These are phyloP conservation scores for Cuniculus paca DNA, from an alignment of 2,797 vertebrate species.

Conservation along the genomic window DNA sequence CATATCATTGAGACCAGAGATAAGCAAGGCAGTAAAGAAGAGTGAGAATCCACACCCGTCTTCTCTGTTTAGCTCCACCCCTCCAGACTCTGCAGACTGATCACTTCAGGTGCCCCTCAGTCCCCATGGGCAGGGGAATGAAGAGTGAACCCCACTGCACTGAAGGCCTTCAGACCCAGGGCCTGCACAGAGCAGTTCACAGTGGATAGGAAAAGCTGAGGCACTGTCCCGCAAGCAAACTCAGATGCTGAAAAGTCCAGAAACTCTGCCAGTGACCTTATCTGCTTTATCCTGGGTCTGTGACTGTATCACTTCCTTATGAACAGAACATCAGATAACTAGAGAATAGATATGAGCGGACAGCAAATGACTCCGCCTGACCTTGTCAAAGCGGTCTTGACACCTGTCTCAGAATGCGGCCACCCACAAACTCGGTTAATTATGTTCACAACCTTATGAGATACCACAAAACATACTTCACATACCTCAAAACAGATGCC, in stretches of 20 bases:
- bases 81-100: not conserved
- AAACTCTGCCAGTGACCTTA: not conserved
- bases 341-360: constrained; percentile 6
- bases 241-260: not conserved
- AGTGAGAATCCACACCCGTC: not conserved
- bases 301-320: not conserved
- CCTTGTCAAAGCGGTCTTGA: not conserved
- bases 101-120: not conserved
- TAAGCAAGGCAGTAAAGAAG: constrained; percentile 18
- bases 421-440: not conserved
- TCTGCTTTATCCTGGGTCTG: not conserved
- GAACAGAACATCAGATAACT: not conserved
- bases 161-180: not conserved
- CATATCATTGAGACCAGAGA: constrained; percentile 60
- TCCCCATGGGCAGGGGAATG: not conserved
- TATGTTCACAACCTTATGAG: not conserved
- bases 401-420: not conserved
- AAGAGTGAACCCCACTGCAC: not conserved
- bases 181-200: not conserved
- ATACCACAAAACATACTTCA: not conserved
- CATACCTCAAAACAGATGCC: not conserved
- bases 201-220: not conserved
- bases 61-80: not conserved
- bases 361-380: not conserved
- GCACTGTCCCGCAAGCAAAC: not conserved